These are phyloP conservation scores for Gephyroberyx darwinii DNA, from an alignment of 2,797 vertebrate species.

Conservation along the genomic window DNA sequence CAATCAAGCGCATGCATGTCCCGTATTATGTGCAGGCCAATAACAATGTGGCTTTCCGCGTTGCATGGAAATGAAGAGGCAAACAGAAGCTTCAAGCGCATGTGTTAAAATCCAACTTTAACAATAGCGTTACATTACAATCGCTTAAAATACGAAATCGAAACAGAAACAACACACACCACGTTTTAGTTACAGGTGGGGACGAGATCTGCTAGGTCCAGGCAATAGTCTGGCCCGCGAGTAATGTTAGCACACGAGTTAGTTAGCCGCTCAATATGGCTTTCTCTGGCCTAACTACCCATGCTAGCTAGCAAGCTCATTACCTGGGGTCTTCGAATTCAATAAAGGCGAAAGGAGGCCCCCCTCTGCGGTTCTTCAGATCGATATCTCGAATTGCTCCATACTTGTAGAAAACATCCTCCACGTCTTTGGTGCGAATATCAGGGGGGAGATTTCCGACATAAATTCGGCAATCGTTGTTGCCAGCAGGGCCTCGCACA, in stretches of 20 bases:
- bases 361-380: conserved; percentile 90
- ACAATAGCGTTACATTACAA: background rate
- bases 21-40: background rate
- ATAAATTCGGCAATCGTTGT: conserved; percentile 90
- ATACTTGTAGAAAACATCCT: conserved; percentile 93
- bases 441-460: conserved; percentile 91
- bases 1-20: too few relatives aligned
- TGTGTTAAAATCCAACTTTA: background rate
- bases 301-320: conserved; percentile 25
- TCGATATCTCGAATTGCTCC: conserved; percentile 92
- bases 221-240: conserved; percentile 12
- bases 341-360: conserved; percentile 90
- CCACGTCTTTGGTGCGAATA: conserved; percentile 91
- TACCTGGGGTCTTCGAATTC: conserved; percentile 87
- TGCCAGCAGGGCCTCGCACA: conserved; percentile 84
- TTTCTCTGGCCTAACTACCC: conserved; percentile 32
- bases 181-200: background rate
- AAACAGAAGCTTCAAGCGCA: background rate
- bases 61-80: background rate
- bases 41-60: background rate
- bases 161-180: background rate
- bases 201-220: background rate
- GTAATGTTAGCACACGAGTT: conserved; percentile 7
- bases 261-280: conserved; percentile 59
- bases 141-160: background rate